Conservation (phyloP, 2,888 invertebrate genomes). For the Orthosia cruda region DNA sequence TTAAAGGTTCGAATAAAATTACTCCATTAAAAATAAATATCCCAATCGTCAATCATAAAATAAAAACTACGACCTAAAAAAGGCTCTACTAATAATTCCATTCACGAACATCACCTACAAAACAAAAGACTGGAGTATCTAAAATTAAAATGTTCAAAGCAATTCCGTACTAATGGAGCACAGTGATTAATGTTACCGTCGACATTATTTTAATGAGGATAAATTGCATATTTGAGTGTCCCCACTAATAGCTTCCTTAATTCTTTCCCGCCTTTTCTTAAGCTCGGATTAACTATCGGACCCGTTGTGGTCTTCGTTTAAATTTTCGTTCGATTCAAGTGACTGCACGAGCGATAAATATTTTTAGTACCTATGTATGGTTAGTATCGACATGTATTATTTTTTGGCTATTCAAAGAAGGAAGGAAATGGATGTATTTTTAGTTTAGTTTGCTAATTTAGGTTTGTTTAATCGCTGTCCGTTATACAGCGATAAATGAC, state of each 20-base stretch:
- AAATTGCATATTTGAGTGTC: conserved; percentile 88
- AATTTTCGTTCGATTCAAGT: conserved; percentile 37
- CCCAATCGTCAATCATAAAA: too few species aligned
- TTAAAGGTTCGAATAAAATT: too few species aligned
- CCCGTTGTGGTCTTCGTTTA: conserved; percentile 49
- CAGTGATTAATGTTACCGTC: conserved; percentile 86
- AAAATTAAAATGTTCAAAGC: conserved; percentile 83
- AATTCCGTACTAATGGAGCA: conserved; percentile 86
- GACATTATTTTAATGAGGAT: conserved; percentile 89
- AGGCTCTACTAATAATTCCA: conserved; percentile 33
- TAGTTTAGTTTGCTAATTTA: background rate
- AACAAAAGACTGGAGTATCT: conserved; percentile 59
- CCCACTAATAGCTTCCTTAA: conserved; percentile 83
- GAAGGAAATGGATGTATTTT: conserved; percentile 3
- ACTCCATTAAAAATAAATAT: too few species aligned
- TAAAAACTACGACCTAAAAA: conserved; percentile 6
- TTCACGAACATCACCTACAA: conserved; percentile 36
- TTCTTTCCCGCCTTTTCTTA: conserved; percentile 80
- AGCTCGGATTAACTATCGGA: conserved; percentile 75
- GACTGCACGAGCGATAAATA: conserved; percentile 33
- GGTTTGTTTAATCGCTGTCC: too few species aligned
- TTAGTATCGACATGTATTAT: background rate
- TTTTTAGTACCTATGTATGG: background rate
- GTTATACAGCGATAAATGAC: too few species aligned
- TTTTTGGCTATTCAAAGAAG: conserved; percentile 5